phyloP scores from a whole-genome alignment of 1,140 invertebrate genomes.

The Hirudo medicinalis region DNA sequence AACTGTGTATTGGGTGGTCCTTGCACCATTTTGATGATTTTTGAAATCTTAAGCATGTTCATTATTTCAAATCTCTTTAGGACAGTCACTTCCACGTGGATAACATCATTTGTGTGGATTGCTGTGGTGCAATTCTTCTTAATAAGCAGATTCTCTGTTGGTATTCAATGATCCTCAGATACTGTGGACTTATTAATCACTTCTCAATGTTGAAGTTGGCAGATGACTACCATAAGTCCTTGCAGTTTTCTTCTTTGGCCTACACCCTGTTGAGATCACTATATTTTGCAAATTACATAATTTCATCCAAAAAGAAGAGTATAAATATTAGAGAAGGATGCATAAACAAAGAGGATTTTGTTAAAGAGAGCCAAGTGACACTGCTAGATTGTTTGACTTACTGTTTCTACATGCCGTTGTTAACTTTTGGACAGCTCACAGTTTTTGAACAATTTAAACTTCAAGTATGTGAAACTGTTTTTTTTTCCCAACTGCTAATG shows the following conservation, averaged over 20 bases:
- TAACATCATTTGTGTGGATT: slow-evolving; percentile 1
- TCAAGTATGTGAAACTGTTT: neutral
- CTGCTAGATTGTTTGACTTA: neutral
- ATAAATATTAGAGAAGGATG: neutral
- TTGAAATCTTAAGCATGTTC: neutral
- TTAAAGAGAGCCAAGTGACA: neutral
- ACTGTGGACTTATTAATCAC: neutral
- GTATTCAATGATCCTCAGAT: neutral
- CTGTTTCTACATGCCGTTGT: slow-evolving; percentile 2
- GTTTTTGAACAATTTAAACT: neutral
- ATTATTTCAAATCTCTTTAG: neutral
- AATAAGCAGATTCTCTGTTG: neutral
- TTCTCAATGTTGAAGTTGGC: neutral
- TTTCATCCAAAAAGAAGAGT: neutral
- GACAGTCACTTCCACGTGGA: neutral
- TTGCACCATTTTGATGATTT: no score
- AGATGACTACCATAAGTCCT: neutral
- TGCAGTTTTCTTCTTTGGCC: slow-evolving; percentile 10
- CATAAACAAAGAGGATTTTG: neutral
- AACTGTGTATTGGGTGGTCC: no score
- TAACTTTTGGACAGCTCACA: neutral
- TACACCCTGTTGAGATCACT: neutral
- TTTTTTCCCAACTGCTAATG: neutral
- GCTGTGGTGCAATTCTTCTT: neutral
- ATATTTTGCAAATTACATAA: slow-evolving; percentile 1